A percentile compares a stretch with the other conserved stretches of the same genome.
Evolutionary conservation across 2,113 vertebrate genomes (phyloP).

Genomic region (Craseonycteris thonglongyai): DNA sequence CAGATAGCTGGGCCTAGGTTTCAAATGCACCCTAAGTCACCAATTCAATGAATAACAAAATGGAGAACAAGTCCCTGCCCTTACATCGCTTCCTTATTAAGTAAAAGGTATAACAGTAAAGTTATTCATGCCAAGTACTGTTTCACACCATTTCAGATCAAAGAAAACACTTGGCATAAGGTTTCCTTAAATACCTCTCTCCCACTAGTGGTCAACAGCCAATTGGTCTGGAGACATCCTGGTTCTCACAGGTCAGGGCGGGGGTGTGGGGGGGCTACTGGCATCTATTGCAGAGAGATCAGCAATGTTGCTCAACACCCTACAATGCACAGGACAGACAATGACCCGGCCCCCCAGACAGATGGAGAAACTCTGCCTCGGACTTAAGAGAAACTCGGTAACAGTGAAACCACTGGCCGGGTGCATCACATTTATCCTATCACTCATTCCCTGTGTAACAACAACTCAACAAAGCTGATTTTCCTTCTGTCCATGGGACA

Average conservation of each 20-base stretch:
- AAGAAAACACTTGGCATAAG: not conserved
- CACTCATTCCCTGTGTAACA: not conserved
- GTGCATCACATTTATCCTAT: not conserved
- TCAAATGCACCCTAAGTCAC: not conserved
- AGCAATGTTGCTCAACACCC: not conserved
- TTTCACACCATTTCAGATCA: not conserved
- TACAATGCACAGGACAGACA: not conserved
- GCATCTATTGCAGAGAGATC: not conserved
- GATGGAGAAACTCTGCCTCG: not conserved
- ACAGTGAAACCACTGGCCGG: not conserved
- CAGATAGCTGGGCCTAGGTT: not conserved
- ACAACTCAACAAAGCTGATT: not conserved
- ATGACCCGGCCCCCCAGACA: not conserved
- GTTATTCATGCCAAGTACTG: not conserved
- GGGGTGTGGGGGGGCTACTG: fast-evolving
- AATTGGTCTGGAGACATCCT: not conserved
- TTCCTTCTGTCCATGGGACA: not conserved
- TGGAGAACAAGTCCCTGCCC: not conserved
- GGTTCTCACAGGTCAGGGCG: not conserved
- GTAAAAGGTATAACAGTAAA: slow-evolving; percentile 18
- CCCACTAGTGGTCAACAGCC: not conserved
- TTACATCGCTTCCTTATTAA: not conserved
- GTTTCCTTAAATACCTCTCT: not conserved
- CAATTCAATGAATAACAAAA: not conserved
- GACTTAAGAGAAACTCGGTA: not conserved